Conservation (phyloP, 1,140 invertebrate genomes). For the Nebria ingens region DNA sequence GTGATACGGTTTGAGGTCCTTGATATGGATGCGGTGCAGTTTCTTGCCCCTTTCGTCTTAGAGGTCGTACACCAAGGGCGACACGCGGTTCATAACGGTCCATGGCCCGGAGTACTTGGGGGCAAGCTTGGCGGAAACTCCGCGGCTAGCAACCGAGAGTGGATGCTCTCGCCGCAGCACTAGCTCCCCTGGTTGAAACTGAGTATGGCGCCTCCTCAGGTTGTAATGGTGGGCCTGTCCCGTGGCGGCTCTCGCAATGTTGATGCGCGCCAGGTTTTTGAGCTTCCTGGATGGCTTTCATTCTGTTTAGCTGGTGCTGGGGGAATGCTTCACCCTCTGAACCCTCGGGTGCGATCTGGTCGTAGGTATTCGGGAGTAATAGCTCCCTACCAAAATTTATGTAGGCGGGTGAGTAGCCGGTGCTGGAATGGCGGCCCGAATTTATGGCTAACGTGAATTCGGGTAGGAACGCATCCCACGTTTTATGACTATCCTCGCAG, state of each 20-base stretch:
- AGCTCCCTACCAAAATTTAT: conserved; percentile 19
- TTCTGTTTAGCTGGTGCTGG: neutral
- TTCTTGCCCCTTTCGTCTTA: neutral
- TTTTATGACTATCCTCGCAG: conserved; percentile 28
- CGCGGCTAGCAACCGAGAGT: conserved; percentile 10
- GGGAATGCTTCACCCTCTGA: neutral
- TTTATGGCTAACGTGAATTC: conserved; percentile 29
- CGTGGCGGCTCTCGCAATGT: too few species aligned
- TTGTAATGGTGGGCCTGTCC: conserved; percentile 8
- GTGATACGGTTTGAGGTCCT: neutral
- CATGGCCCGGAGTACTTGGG: conserved; percentile 14
- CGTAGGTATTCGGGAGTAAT: neutral
- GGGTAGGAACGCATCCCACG: conserved; percentile 29
- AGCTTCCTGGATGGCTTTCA: neutral
- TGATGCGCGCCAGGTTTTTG: neutral
- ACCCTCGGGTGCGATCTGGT: neutral
- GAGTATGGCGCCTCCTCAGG: conserved; percentile 13
- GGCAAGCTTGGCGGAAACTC: conserved; percentile 15
- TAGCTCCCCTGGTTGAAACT: conserved; percentile 11
- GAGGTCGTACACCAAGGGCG: neutral
- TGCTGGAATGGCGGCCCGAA: conserved; percentile 22
- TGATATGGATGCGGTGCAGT: neutral
- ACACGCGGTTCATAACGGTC: neutral
- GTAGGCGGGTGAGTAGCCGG: conserved; percentile 25
- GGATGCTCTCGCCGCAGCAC: conserved; percentile 12